phyloP scores from a whole-genome alignment of 2,113 vertebrate genomes.

The Phalacrocorax pelagicus region DNA sequence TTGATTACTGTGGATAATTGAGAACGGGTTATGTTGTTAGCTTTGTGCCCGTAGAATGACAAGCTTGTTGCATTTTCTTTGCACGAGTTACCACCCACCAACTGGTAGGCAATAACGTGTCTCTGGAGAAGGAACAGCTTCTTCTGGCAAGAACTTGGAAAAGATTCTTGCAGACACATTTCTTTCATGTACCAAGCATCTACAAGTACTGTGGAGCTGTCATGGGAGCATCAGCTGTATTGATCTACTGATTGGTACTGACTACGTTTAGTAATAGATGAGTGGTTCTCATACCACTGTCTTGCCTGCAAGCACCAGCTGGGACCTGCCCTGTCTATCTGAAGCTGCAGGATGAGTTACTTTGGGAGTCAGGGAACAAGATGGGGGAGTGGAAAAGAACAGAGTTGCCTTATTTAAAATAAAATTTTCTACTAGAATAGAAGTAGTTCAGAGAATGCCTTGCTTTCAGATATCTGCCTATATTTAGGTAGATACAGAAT shows the following conservation, averaged over 20 bases:
- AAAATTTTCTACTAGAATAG: background rate
- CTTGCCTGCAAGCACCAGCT: background rate
- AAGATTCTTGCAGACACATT: background rate
- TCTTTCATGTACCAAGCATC: background rate
- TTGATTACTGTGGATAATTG: background rate
- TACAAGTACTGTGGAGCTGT: background rate
- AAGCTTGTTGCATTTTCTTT: background rate
- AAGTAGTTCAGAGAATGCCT: background rate
- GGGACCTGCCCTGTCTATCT: background rate
- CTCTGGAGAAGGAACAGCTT: background rate
- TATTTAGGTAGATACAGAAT: background rate
- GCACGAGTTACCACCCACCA: background rate
- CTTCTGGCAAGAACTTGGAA: background rate
- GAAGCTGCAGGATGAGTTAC: background rate
- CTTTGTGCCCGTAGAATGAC: background rate
- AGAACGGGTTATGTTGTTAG: background rate
- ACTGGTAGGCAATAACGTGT: background rate
- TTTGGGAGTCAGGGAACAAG: background rate
- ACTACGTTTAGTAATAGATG: background rate
- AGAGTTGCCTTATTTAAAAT: background rate
- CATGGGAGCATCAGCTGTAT: slow-evolving; percentile 15
- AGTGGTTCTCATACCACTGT: background rate
- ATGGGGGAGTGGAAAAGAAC: background rate
- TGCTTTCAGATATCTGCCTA: background rate
- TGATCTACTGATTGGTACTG: background rate